Evolutionary conservation across 2,113 vertebrate species (phyloP), one percentile per base, ranked within the genome.

Genomic region (Grammomys surdaster): DNA sequence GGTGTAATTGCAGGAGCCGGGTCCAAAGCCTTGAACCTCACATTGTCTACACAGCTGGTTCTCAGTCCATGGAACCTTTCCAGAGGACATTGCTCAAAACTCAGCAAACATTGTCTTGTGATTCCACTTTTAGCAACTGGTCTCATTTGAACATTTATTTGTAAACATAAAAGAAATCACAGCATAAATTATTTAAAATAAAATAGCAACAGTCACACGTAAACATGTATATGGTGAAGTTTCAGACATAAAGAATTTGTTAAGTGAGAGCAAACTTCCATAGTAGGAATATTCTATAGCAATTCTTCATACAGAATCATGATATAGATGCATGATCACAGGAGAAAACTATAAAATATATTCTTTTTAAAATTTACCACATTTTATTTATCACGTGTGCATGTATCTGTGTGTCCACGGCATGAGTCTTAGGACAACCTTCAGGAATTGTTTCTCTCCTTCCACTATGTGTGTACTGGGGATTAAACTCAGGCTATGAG

Each of bases 181-280:
- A 56, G 33, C 60, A 80, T 14, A 46, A 28, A 89, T 82, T 81
- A 28, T 54, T 96, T 93, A 84, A 91, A 94, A 80, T 28, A 63
- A 89, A 76, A 65, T 19, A 81, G 65, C 7, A 90, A 16, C 12
- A 22, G 17, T 89, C 46, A 33, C 10, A 60, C 43, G 14, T 40
- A 93, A 84, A 81, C 24, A 46, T 51, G 5, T 36, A 19, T 26
- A 5, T 33, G 67, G 73, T 36, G 58, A 91, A 93, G 90, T 40
- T 72, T 84, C n/a, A 89, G 14, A 19, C 46, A 56, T 60, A 51
- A 95, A 58, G 31, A 12, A 63, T 92, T 89, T n/a, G 63, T 63
- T 93, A 48, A 86, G 28, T 73, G 36, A 86, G 82, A 91, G 54
- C 48, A 51, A 48, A 31, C 9, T 65, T 78, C 7, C 19, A 65